A percentile compares a stretch with the other conserved stretches of the same genome.
Conservation (phyloP, 1,140 invertebrate genomes). For the Achatina immaculata region DNA sequence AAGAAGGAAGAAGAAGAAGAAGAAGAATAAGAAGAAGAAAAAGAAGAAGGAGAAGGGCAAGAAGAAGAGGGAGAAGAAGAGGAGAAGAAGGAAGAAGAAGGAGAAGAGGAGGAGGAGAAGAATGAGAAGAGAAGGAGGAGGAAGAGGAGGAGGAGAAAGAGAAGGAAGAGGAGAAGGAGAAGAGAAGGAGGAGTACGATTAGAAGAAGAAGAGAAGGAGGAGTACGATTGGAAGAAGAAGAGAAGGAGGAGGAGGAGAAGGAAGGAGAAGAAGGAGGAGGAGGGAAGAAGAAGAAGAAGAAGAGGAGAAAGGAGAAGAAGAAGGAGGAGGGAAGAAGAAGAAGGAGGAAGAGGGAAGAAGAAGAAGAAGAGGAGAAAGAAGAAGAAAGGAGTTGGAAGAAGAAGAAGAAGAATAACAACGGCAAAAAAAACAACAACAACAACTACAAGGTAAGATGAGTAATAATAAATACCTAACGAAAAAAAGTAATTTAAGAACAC, state of each 20-base stretch:
- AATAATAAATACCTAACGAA: too few relatives aligned
- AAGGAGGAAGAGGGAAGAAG: not conserved
- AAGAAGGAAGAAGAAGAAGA: not conserved
- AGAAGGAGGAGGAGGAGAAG: constrained; percentile 1
- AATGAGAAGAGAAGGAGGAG: not conserved
- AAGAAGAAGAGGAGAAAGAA: not conserved
- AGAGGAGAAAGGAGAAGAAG: not conserved
- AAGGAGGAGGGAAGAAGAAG: not conserved
- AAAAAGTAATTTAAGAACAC: too few relatives aligned
- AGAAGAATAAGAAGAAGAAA: not conserved
- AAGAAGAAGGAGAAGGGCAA: not conserved
- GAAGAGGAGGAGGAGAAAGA: not conserved
- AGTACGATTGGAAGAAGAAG: not conserved
- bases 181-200: not conserved
- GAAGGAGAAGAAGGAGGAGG: not conserved
- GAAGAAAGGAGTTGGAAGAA: not conserved
- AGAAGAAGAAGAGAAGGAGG: too few relatives aligned
- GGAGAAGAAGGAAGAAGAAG: constrained; percentile 1
- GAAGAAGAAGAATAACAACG: not conserved
- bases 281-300: constrained; percentile 1
- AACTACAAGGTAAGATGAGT: too few relatives aligned
- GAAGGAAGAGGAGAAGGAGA: not conserved
- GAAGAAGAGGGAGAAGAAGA: not conserved
- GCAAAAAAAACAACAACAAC: not conserved
- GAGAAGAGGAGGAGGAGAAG: not conserved